Percentiles rank a stretch among this genome's conserved stretches.
phyloP scores from a whole-genome alignment of 2,797 vertebrate species.

The Ptychadena robeensis region DNA sequence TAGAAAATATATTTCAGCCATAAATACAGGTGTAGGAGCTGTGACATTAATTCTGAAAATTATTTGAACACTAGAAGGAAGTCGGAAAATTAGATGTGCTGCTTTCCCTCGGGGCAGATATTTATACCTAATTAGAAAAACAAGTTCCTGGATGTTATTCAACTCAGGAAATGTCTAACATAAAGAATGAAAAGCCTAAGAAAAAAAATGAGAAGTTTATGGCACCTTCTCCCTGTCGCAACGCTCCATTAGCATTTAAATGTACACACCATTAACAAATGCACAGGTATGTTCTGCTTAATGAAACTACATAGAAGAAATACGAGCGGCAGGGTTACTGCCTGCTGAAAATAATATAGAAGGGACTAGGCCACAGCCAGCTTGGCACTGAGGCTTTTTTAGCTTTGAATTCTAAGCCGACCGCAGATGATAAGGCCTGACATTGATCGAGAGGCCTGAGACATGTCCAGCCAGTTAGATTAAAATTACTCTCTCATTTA shows the following conservation, averaged over 20 bases:
- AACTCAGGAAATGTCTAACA: constrained; percentile 38
- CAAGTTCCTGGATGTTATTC: constrained; percentile 53
- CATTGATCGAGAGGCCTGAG: constrained; percentile 5
- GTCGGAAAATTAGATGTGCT: constrained; percentile 18
- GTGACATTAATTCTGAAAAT: constrained; percentile 36
- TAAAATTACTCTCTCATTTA: not conserved
- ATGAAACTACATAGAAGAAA: not conserved
- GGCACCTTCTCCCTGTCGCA: not conserved
- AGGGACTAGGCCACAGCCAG: not conserved
- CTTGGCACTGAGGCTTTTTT: not conserved
- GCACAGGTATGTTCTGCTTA: constrained; percentile 1
- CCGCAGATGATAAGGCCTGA: not conserved
- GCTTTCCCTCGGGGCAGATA: constrained; percentile 44
- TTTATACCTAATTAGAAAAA: constrained; percentile 59
- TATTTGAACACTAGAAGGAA: constrained; percentile 29
- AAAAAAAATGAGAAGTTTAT: constrained; percentile 17
- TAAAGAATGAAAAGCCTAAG: constrained; percentile 22
- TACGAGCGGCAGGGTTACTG: not conserved
- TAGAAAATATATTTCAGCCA: constrained; percentile 34
- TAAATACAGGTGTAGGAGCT: constrained; percentile 39
- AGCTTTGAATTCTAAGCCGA: not conserved
- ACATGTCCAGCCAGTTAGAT: not conserved
- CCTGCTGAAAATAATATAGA: not conserved
- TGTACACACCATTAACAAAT: constrained; percentile 17
- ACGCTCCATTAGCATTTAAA: constrained; percentile 50